These are phyloP conservation scores for Chiroxiphia lanceolata DNA, from an alignment of 2,797 vertebrate genomes.

Conservation along the genomic window DNA sequence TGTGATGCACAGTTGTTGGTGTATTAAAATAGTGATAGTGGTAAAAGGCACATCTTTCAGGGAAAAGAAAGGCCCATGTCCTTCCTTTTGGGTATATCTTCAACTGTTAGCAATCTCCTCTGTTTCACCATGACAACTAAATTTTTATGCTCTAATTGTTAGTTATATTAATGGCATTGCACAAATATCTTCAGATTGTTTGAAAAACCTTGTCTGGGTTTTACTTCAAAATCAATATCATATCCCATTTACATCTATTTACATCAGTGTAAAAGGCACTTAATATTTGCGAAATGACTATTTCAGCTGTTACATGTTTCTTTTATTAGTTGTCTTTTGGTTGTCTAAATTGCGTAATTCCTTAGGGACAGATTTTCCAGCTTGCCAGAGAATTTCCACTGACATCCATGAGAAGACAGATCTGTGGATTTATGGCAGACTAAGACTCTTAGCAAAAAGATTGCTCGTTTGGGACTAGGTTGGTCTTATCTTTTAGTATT, in stretches of 20 bases:
- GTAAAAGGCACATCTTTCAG: neutral
- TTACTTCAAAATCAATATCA: neutral
- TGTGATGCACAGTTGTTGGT: neutral
- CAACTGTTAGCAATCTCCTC: neutral
- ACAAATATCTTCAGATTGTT: neutral
- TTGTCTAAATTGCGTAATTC: neutral
- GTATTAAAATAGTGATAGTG: neutral
- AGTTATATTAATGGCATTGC: neutral
- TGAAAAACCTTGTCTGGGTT: neutral
- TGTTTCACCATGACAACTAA: neutral
- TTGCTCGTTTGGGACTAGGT: neutral
- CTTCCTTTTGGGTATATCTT: neutral
- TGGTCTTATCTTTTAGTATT: neutral
- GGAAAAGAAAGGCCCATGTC: accelerated
- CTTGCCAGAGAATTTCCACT: neutral
- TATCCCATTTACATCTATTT: neutral
- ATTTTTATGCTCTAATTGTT: neutral
- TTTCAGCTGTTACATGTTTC: neutral
- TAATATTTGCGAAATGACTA: neutral
- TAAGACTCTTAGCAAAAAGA: neutral
- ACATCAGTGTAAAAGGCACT: neutral
- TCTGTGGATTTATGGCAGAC: neutral
- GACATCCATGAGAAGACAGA: neutral
- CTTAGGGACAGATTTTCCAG: neutral
- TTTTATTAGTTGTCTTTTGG: neutral